Conservation (phyloP, 2,888 invertebrate species). For the Isotomurus palustris region DNA sequence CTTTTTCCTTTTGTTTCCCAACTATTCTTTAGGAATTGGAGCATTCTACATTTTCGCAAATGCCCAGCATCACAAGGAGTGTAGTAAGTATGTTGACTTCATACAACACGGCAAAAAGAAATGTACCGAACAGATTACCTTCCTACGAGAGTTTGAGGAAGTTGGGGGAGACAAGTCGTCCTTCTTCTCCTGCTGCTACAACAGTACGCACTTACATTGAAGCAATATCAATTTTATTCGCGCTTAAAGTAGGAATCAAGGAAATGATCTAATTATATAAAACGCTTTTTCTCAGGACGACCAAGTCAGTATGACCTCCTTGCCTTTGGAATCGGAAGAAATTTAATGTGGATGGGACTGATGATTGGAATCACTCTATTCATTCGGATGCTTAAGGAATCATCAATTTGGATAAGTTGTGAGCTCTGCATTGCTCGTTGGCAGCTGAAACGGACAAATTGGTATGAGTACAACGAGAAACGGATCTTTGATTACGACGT, state of each 20-base stretch:
- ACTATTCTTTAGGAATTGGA: conserved; percentile 16
- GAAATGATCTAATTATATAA: neutral
- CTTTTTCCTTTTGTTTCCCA: conserved; percentile 18
- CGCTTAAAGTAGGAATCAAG: neutral
- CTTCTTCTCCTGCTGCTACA: neutral
- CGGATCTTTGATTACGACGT: conserved; percentile 24
- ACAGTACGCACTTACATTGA: neutral
- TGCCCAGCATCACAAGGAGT: conserved; percentile 8
- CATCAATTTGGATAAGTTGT: conserved; percentile 8
- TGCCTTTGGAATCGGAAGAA: conserved; percentile 24
- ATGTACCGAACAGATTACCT: too few relatives aligned
- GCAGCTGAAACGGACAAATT: conserved; percentile 1
- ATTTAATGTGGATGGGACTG: conserved; percentile 1
- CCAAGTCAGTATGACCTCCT: conserved; percentile 4
- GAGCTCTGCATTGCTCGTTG: neutral
- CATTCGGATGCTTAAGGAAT: conserved; percentile 14
- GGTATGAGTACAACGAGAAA: conserved; percentile 5
- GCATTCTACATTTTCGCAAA: conserved; percentile 12
- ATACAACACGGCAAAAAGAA: too few relatives aligned
- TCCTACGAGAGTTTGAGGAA: neutral
- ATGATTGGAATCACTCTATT: conserved; percentile 1
- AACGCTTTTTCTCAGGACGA: too few relatives aligned
- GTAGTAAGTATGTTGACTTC: conserved; percentile 2
- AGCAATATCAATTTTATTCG: conserved; percentile 21
- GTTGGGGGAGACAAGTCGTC: neutral